Conservation (phyloP, 2,888 invertebrate genomes). For the Ommatoiulus sabulosus region DNA sequence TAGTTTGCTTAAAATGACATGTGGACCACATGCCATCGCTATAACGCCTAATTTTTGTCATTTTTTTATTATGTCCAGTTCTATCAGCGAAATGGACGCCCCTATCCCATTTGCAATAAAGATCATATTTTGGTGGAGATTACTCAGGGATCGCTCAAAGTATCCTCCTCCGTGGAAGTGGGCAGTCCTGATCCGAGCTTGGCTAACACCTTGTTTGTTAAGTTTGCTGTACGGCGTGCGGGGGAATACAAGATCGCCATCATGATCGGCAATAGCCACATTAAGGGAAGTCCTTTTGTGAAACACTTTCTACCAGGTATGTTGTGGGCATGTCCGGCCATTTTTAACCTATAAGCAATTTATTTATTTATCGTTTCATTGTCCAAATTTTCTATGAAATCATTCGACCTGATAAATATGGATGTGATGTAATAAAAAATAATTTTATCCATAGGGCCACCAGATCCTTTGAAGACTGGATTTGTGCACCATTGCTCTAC, state of each 20-base stretch:
- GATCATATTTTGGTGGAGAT: constrained; percentile 91
- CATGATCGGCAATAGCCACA: constrained; percentile 82
- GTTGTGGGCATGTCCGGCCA: constrained; percentile 56
- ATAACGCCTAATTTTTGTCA: constrained; percentile 11
- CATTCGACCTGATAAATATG: too few relatives aligned
- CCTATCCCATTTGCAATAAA: constrained; percentile 93
- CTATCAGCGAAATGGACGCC: constrained; percentile 92
- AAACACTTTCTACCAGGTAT: constrained; percentile 81
- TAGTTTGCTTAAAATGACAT: too few relatives aligned
- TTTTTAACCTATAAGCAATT: neutral
- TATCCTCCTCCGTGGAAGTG: constrained; percentile 86
- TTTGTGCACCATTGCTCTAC: constrained; percentile 86
- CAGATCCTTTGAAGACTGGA: constrained; percentile 84
- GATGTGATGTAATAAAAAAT: constrained; percentile 41
- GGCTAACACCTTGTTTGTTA: constrained; percentile 87
- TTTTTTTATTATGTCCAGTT: constrained; percentile 71
- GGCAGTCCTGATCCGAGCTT: constrained; percentile 86
- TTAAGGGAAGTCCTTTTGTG: constrained; percentile 87
- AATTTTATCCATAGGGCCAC: constrained; percentile 73
- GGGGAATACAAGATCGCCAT: constrained; percentile 90
- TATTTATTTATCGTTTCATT: neutral
- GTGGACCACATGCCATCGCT: too few relatives aligned
- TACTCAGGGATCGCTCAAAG: constrained; percentile 83
- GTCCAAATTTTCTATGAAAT: too few relatives aligned
- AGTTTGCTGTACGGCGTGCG: constrained; percentile 91